Conservation (phyloP, 2,888 invertebrate species). For the Lordiphosa andalusiaca region DNA sequence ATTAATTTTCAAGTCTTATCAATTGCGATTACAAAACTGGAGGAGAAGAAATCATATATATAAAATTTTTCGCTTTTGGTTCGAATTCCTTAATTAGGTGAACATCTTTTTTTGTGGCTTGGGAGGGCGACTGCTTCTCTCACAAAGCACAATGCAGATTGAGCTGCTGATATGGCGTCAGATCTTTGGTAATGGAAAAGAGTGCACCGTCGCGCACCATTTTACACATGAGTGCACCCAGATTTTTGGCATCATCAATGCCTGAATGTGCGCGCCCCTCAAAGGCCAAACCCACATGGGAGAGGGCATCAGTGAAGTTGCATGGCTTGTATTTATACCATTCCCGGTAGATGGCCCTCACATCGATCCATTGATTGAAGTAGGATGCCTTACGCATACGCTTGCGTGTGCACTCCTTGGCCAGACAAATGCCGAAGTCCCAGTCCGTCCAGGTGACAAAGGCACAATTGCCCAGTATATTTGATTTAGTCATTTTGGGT, state of each 20-base stretch:
- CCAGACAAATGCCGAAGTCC: constrained; percentile 83
- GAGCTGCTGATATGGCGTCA: constrained; percentile 78
- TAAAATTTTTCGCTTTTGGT: constrained; percentile 5
- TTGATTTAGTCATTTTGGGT: constrained; percentile 80
- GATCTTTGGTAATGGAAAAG: constrained; percentile 81
- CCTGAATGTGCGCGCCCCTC: constrained; percentile 84
- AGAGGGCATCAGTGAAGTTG: constrained; percentile 81
- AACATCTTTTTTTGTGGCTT: constrained; percentile 17
- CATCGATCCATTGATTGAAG: constrained; percentile 84
- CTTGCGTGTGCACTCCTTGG: constrained; percentile 83
- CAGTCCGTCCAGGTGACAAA: constrained; percentile 85
- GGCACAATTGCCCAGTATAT: constrained; percentile 80
- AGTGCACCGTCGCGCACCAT: constrained; percentile 83
- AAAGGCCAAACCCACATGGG: constrained; percentile 82
- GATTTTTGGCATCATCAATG: constrained; percentile 84
- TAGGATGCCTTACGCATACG: constrained; percentile 81
- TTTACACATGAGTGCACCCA: constrained; percentile 82
- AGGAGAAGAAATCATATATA: constrained; percentile 5
- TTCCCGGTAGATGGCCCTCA: constrained; percentile 82
- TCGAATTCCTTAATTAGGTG: constrained; percentile 7
- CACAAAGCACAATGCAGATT: constrained; percentile 77
- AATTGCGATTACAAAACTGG: constrained; percentile 53
- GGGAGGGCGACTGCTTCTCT: constrained; percentile 52
- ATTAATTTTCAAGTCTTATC: constrained; percentile 71
- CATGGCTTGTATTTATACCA: constrained; percentile 82